Percentiles rank a stretch among this genome's conserved stretches.
phyloP scores from a whole-genome alignment of 1,140 invertebrate species.

The Conus betulinus region DNA sequence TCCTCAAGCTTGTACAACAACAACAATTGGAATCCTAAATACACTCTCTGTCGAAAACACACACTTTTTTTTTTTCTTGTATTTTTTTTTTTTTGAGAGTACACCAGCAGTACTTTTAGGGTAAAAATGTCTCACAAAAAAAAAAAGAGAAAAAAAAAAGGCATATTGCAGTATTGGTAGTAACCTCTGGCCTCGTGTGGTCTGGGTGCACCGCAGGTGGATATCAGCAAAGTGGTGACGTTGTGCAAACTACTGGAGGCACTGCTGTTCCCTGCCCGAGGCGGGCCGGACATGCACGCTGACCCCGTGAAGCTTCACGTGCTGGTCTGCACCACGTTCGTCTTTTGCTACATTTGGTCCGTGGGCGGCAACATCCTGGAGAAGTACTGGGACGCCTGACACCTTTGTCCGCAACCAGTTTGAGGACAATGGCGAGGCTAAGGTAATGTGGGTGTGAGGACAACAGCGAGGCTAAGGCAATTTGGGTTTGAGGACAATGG shows the following conservation, averaged over 20 bases:
- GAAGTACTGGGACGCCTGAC: conserved; percentile 82
- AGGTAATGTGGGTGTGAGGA: conserved; percentile 57
- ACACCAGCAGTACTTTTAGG: too few relatives aligned
- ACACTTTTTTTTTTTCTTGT: too few relatives aligned
- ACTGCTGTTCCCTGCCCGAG: conserved; percentile 77
- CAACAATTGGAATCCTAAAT: too few relatives aligned
- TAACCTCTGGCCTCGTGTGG: background rate
- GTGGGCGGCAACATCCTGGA: conserved; percentile 89
- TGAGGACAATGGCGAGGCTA: conserved; percentile 81
- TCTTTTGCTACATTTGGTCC: conserved; percentile 87
- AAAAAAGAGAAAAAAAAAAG: background rate
- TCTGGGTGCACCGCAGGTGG: conserved; percentile 79
- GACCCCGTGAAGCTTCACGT: conserved; percentile 74
- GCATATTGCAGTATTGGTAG: background rate
- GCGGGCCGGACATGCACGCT: conserved; percentile 76
- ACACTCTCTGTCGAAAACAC: too few relatives aligned
- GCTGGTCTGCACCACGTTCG: conserved; percentile 84
- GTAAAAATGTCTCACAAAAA: too few relatives aligned
- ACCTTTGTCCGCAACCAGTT: conserved; percentile 83
- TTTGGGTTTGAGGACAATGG: conserved; percentile 81
- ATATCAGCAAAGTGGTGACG: conserved; percentile 86
- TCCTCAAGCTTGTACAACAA: too few relatives aligned
- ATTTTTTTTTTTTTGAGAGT: too few relatives aligned
- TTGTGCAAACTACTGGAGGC: conserved; percentile 85
- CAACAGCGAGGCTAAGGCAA: too few relatives aligned